Conservation (phyloP, 1,140 invertebrate genomes). For the Drosophila neocordata region DNA sequence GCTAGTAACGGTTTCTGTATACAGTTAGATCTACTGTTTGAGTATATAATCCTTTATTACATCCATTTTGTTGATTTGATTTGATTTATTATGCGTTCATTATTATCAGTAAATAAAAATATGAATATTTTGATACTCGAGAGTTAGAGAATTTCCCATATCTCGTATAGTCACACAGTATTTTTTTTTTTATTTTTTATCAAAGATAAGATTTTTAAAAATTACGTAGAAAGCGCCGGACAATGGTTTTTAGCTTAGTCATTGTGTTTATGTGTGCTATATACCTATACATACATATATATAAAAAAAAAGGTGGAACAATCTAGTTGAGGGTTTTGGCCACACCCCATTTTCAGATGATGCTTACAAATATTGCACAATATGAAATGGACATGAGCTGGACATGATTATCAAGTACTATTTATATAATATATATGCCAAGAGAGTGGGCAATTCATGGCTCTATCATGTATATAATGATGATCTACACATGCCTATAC, state of each 20-base stretch:
- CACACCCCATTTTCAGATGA: conserved; percentile 4
- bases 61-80: background rate
- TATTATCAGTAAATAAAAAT: background rate
- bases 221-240: conserved; percentile 6
- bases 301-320: background rate
- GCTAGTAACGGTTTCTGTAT: too few relatives aligned
- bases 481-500: background rate
- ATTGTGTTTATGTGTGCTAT: background rate
- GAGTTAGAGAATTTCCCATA: background rate
- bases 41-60: too few relatives aligned
- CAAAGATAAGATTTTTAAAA: background rate
- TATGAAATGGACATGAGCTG: background rate
- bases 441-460: background rate
- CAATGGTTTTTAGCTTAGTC: background rate
- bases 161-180: background rate
- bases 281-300: background rate
- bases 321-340: background rate
- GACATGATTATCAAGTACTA: background rate
- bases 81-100: background rate
- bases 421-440: background rate
- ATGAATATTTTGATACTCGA: background rate
- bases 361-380: background rate
- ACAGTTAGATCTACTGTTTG: too few relatives aligned
- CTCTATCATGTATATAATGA: conserved; percentile 1
- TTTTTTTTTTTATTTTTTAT: too few relatives aligned